Conservation (phyloP, 2,888 invertebrate genomes). For the Dromius quadrimaculatus region DNA sequence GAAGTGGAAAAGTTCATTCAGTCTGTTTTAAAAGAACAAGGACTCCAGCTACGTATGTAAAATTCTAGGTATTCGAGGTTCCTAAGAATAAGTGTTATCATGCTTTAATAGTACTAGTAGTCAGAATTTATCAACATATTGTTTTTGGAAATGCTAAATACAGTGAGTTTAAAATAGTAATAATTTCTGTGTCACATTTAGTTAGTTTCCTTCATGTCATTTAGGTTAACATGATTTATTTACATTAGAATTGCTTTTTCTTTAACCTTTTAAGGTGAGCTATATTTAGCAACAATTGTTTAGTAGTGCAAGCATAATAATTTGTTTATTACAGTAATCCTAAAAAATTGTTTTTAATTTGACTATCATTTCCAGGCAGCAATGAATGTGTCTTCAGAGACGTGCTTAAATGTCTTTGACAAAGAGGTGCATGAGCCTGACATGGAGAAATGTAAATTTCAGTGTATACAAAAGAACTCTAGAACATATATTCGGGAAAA, state of each 20-base stretch:
- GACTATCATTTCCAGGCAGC: slow-evolving; percentile 34
- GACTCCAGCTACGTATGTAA: slow-evolving; percentile 61
- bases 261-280: slow-evolving; percentile 52
- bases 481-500: slow-evolving; percentile 12
- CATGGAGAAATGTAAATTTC: slow-evolving; percentile 32
- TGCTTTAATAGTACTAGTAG: slow-evolving; percentile 49
- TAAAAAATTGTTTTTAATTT: slow-evolving; percentile 7
- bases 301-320: slow-evolving; percentile 26
- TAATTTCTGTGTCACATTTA: slow-evolving; percentile 32
- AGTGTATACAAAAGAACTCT: slow-evolving; percentile 3
- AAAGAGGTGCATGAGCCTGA: slow-evolving; percentile 5
- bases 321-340: slow-evolving; percentile 5
- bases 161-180: slow-evolving; percentile 18
- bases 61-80: slow-evolving; percentile 63
- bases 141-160: slow-evolving; percentile 47
- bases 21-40: slow-evolving; percentile 44
- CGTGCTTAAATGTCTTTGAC: slow-evolving; percentile 19
- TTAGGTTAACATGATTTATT: slow-evolving; percentile 51
- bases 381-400: slow-evolving; percentile 36
- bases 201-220: slow-evolving; percentile 33
- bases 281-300: slow-evolving; percentile 46
- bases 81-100: slow-evolving; percentile 59
- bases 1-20: slow-evolving; percentile 46
- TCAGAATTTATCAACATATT: slow-evolving; percentile 46
- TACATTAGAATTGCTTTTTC: slow-evolving; percentile 48